Percentiles rank a stretch among this genome's conserved stretches.
Evolutionary conservation across 2,797 vertebrate species (phyloP).

Genomic region (Mormyrops boulengeri): DNA sequence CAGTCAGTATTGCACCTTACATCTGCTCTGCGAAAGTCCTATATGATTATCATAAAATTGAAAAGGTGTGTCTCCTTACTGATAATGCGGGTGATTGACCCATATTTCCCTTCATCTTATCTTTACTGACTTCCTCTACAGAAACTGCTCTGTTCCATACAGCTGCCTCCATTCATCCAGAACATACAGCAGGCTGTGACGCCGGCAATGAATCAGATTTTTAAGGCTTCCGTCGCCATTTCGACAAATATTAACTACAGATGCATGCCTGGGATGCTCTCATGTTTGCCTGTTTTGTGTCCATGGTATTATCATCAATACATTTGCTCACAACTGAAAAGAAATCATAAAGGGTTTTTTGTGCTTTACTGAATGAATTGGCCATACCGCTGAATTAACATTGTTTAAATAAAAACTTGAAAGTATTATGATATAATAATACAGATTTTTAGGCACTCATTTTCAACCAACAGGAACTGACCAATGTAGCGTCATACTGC

Average conservation of each 20-base stretch:
- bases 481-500: neutral
- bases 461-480: neutral
- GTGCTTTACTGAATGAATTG: neutral
- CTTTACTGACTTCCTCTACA: constrained; percentile 18
- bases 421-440: neutral
- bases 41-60: constrained; percentile 17
- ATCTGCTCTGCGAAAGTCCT: neutral
- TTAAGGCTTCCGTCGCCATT: neutral
- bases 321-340: neutral
- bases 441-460: neutral
- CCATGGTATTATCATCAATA: neutral
- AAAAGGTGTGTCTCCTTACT: constrained; percentile 17
- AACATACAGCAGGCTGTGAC: constrained; percentile 5
- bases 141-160: constrained; percentile 6
- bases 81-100: constrained; percentile 3
- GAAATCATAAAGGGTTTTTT: neutral
- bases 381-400: neutral
- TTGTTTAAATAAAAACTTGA: neutral
- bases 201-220: neutral
- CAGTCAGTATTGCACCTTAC: neutral
- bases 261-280: neutral
- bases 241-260: neutral
- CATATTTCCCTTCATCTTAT: constrained; percentile 22
- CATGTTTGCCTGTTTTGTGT: neutral
- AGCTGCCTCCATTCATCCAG: constrained; percentile 23